Evolutionary conservation across 2,888 invertebrate species (phyloP).

Genomic region (Stegophylla sp.): DNA sequence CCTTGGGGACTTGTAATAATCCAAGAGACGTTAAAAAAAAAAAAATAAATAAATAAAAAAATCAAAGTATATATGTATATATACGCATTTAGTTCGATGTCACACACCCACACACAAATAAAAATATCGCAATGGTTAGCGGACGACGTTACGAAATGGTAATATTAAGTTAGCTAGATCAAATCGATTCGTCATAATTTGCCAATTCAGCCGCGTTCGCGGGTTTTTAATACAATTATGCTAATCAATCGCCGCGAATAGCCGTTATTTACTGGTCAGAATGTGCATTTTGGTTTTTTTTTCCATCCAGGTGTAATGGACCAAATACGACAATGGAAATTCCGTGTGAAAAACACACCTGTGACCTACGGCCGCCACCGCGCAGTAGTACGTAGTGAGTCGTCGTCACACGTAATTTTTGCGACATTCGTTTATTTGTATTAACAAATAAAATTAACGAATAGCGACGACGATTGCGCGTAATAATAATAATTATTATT

Average conservation of each 20-base stretch:
- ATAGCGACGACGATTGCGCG: no score
- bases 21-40: slow-evolving; percentile 34
- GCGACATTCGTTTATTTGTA: not conserved
- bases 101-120: not conserved
- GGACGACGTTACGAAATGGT: slow-evolving; percentile 35
- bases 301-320: slow-evolving; percentile 42
- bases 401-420: no score
- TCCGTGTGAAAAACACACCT: slow-evolving; percentile 36
- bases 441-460: not conserved
- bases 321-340: slow-evolving; percentile 44
- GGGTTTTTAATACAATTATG: slow-evolving; percentile 42
- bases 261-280: slow-evolving; percentile 22
- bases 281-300: no score
- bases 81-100: slow-evolving; percentile 5
- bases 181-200: slow-evolving; percentile 59
- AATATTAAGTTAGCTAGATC: slow-evolving; percentile 58
- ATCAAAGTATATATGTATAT: no score
- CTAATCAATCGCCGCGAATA: slow-evolving; percentile 46
- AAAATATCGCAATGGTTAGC: slow-evolving; percentile 28
- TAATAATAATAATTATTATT: no score
- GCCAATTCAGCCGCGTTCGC: slow-evolving; percentile 29
- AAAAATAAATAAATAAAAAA: no score
- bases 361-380: not conserved
- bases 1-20: slow-evolving; percentile 57
- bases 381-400: no score